Evolutionary conservation across 2,888 invertebrate species (phyloP), one percentile per base, ranked within the genome.

Genomic region (Drosophila siamana): DNA sequence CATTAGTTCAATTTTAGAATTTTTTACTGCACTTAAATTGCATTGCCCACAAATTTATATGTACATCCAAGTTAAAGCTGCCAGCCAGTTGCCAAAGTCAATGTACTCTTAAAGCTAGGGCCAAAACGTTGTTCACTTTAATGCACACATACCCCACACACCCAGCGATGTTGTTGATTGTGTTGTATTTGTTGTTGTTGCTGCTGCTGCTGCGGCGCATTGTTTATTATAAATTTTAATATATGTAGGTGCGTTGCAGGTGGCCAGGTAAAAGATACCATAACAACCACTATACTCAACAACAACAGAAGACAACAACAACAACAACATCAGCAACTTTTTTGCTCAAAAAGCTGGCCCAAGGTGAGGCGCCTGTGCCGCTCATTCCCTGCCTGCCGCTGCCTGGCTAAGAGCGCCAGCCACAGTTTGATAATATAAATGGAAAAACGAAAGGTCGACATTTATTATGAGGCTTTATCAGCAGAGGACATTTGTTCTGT

Each of bases 381-480:
- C 19, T 19, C 19, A 1, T 19, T 36, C 6, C 0, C 7, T 16
- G 4, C 28, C 22, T 2, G 9, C n/a, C 2, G 3, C 30, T 5
- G 36, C 36, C 13, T 38, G 36, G 7, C 36, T 15, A 38, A 2
- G 54, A 60, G 57, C 52, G 48, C 62, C 44, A 56, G 60, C 43
- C 72, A 59, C 64, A 80, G 87, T 87, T 54, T 89, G 85, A 90
- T 90, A 91, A 91, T 89, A 91, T 91, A 91, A 91, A 92, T 91
- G 91, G 90, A 89, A 90, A 91, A 92, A 91, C 90, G 91, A 91
- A 92, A 92, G 91, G 91, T 91, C 86, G 91, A 90, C 91, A 92
- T 91, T 91, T 92, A 91, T 92, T 91, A 91, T 91, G 87, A 88
- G 88, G 84, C 91, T 90, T 91, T 91, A 92, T 91, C 92, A 91